A percentile compares a stretch with the other conserved stretches of the same genome.
Conservation (phyloP, 2,797 vertebrate species). For the Cynopterus sphinx region DNA sequence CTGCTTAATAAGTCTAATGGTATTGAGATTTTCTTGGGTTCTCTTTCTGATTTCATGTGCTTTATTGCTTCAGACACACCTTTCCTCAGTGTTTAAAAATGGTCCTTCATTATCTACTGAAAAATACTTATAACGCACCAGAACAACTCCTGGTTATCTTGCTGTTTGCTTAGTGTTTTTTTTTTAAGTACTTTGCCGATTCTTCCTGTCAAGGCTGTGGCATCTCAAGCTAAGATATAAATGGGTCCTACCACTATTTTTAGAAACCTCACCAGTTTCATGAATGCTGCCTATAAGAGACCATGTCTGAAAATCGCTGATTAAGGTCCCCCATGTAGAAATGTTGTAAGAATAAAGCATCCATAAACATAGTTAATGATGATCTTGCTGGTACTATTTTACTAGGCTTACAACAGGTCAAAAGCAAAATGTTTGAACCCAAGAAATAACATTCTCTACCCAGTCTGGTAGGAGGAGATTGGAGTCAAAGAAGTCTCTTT, state of each 20-base stretch:
- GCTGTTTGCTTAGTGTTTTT: neutral
- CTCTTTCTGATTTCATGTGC: constrained; percentile 23
- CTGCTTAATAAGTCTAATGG: constrained; percentile 68
- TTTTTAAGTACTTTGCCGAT: neutral
- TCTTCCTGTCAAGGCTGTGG: neutral
- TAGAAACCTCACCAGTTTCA: neutral
- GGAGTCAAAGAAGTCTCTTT: neutral
- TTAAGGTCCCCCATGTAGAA: neutral
- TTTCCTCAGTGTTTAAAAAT: neutral
- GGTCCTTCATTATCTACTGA: neutral
- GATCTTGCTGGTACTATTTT: neutral
- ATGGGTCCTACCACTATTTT: neutral
- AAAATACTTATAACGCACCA: neutral
- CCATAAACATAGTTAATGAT: neutral
- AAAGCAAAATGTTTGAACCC: neutral
- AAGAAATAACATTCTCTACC: neutral
- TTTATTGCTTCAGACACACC: neutral
- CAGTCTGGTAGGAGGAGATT: neutral
- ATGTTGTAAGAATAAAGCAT: neutral
- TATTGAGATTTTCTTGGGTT: neutral
- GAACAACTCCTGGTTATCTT: neutral
- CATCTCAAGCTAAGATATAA: neutral
- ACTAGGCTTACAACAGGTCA: neutral
- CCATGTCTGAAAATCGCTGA: neutral
- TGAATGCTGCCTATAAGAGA: neutral